Conservation (phyloP, 2,797 vertebrate genomes). For the Spondyliosoma cantharus region DNA sequence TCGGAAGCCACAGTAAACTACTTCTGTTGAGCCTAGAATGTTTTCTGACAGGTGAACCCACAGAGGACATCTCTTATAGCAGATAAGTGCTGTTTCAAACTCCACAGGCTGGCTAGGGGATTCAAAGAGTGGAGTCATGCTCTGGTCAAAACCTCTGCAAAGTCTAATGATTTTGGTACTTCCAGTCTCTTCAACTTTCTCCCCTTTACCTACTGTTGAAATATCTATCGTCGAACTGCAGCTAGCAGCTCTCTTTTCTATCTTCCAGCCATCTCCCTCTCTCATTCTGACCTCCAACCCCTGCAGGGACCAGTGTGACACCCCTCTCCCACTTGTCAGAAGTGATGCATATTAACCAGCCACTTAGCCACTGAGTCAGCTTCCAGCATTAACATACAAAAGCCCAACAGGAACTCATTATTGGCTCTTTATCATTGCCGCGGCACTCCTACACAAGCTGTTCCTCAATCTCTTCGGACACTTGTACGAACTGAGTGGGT, state of each 20-base stretch:
- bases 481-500: neutral
- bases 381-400: constrained; percentile 40
- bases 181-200: neutral
- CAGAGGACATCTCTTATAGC: constrained; percentile 1
- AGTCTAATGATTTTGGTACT: constrained; percentile 8
- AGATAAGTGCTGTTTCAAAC: constrained; percentile 13
- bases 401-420: constrained; percentile 50
- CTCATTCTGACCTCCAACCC: constrained; percentile 55
- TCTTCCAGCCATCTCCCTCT: constrained; percentile 4
- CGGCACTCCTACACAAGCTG: constrained; percentile 28
- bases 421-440: constrained; percentile 33
- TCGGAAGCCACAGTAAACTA: no score
- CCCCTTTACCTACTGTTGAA: neutral
- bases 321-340: constrained; percentile 14
- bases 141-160: constrained; percentile 29
- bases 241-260: neutral
- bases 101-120: neutral
- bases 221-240: neutral
- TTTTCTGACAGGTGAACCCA: constrained; percentile 17
- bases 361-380: constrained; percentile 19
- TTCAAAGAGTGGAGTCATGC: neutral
- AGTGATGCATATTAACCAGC: constrained; percentile 54
- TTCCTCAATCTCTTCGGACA: constrained; percentile 19
- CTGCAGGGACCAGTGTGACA: constrained; percentile 8
- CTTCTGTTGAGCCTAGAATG: neutral